Base-by-base conservation (phyloP, 2,797 vertebrate species). In the Lepilemur ruficaudatus region DNA sequence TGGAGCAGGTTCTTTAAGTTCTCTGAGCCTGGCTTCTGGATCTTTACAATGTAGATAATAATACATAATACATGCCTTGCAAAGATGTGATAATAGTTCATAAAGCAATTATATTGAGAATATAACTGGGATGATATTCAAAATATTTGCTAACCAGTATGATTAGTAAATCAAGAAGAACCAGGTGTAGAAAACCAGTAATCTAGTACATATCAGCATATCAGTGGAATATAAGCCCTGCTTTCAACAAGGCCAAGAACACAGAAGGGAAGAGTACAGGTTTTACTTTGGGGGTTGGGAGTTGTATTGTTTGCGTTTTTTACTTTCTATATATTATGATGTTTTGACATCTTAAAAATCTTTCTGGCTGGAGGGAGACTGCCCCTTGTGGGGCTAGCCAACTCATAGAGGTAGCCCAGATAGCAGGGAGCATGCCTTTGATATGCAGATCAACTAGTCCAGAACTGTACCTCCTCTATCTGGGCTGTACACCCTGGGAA, bases 321-420 rank as follows among this genome's bases (percentile, higher is more conserved):
- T 73, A 12, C n/a, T 69, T 95, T 94, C 46, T 89, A 9, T 78
- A 22, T 84, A 82, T 79, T 90, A 35, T 67, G 76, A 92, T 81
- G 59, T 89, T 59, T 48, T 79, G 38, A 52, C 18, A 73, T 84
- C 28, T 89, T 91, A 57, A 55, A 76, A 88, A 14, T 2, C 28
- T 73, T 83, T 46, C 65, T 48, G 65, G 1, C 28, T 86, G 2
- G 9, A 13, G 50, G 70, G 48, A 86, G 13, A 50, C 43, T 70
- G 30, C 11, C 9, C n/a, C 12, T 93, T 63, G 9, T 35, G 28
- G n/a, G 9, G n/a, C 25, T 81, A 59, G 38, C 20, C 50, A 59
- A 0, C 82, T 76, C 35, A 67, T 52, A 88, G 38, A 35, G 25
- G 38, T 23, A 69, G 28, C 61, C 70, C 67, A 84, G 52, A 13